A percentile compares a stretch with the other conserved stretches of the same genome.
Conservation (phyloP, 2,113 vertebrate species). For the Pteruthius melanotis region DNA sequence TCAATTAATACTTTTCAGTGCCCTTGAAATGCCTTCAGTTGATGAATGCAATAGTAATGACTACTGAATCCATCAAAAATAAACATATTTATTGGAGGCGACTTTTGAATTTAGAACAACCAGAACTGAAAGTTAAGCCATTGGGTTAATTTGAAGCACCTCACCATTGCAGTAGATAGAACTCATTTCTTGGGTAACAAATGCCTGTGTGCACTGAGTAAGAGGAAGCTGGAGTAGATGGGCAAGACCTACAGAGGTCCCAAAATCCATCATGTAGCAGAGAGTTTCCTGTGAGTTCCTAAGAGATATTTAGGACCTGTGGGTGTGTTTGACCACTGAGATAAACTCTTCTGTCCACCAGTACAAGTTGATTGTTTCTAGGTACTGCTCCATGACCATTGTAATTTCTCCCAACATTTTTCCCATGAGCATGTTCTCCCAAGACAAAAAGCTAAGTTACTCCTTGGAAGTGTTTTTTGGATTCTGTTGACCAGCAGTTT, state of each 20-base stretch:
- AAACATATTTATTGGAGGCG: background rate
- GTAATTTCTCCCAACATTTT: too few species aligned
- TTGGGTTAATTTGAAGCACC: background rate
- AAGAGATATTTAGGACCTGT: background rate
- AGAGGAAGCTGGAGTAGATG: background rate
- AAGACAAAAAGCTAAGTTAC: background rate
- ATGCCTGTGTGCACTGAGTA: background rate
- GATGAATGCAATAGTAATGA: constrained; percentile 11
- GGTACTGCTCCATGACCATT: background rate
- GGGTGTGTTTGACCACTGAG: background rate
- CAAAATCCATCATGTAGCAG: background rate
- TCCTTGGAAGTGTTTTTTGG: background rate
- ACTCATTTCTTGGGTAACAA: background rate
- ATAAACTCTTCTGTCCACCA: background rate
- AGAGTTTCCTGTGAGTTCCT: background rate
- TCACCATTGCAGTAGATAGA: background rate
- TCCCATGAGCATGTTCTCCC: too few species aligned
- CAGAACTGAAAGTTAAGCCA: background rate
- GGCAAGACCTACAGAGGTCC: background rate
- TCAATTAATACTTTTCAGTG: constrained; percentile 25
- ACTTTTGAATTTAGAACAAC: constrained; percentile 4
- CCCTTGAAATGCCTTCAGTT: background rate
- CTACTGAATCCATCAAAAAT: constrained; percentile 31
- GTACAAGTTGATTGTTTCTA: background rate
- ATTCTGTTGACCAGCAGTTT: background rate